These are phyloP conservation scores for Hydrozoanthus gracilis DNA, from an alignment of 92 coral and sea anemone genomes.

Conservation along the genomic window DNA sequence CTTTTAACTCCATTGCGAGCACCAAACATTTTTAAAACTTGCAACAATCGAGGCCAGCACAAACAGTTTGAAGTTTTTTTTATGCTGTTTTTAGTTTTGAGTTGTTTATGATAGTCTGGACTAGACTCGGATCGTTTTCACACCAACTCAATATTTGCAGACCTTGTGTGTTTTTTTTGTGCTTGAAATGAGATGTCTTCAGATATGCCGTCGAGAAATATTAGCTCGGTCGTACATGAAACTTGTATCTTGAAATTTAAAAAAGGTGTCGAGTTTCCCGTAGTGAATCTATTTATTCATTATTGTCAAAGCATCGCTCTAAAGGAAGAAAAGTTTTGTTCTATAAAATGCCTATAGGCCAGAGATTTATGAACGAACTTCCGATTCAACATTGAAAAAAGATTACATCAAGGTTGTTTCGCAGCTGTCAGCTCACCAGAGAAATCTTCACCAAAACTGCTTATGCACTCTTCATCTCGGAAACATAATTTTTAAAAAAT, in stretches of 20 bases:
- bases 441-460: too few relatives aligned
- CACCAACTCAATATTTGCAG: too few relatives aligned
- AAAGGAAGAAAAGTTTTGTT: conserved; percentile 5
- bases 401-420: background rate
- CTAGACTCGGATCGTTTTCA: too few relatives aligned
- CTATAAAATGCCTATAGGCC: conserved; percentile 25
- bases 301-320: background rate
- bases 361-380: background rate
- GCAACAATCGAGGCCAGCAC: too few relatives aligned
- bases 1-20: background rate
- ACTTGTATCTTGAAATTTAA: background rate
- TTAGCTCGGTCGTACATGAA: background rate
- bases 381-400: conserved; percentile 9
- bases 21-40: background rate
- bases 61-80: background rate
- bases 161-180: too few relatives aligned
- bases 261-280: background rate
- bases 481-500: background rate
- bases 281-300: background rate
- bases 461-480: background rate
- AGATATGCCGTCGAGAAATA: background rate
- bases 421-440: background rate
- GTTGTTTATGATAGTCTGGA: too few relatives aligned
- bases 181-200: background rate
- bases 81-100: background rate